Evolutionary conservation across 2,797 vertebrate species (phyloP), one percentile per base, ranked within the genome.

Genomic region (Eleutherodactylus coqui): DNA sequence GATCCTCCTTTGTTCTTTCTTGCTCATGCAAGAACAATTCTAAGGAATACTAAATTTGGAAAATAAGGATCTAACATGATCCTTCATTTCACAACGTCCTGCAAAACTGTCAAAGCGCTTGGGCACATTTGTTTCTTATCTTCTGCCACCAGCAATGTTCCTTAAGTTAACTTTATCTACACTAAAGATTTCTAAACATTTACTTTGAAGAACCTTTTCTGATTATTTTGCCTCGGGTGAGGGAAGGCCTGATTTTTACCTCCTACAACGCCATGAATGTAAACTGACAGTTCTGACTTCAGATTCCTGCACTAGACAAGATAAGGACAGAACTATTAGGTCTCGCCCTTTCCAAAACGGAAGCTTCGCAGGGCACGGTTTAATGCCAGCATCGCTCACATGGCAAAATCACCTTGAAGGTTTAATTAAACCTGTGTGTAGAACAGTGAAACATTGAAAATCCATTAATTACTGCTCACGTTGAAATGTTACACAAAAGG

Each of bases 181-280:
- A 49, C 17, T 67, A 81, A 69, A 58, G 32, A 38, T 38, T 82
- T 41, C 24, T 21, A 81, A 67, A 69, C 67, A 55, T 82, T 82
- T 21, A 43, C 72, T 62, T 47, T 53, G n/a, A 75, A 62, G 41
- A 32, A 29, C 4, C 17, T 62, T 60, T 55, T 83, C 75, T 62
- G 51, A 41, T 83, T 3, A 32, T 45, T 79, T 53, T 70, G 83
- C 75, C 75, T 51, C 47, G 41, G 83, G 83, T 78, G 34, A 85
- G 34, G 64, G 64, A 70, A 79, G 84, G 67, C 49, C 4, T 27
- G 36, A 45, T 3, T 21, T 55, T 78, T 79, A 72, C 49, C 60
- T 67, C 27, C 11, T 14, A n/a, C 60, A 76, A 78, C 32, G 45
- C 27, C 45, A 55, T 32, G 2, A 58, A 58, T 64, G 24, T 17